These are phyloP conservation scores for Mionectes macconnelli DNA, from an alignment of 2,113 vertebrate species.

Conservation along the genomic window DNA sequence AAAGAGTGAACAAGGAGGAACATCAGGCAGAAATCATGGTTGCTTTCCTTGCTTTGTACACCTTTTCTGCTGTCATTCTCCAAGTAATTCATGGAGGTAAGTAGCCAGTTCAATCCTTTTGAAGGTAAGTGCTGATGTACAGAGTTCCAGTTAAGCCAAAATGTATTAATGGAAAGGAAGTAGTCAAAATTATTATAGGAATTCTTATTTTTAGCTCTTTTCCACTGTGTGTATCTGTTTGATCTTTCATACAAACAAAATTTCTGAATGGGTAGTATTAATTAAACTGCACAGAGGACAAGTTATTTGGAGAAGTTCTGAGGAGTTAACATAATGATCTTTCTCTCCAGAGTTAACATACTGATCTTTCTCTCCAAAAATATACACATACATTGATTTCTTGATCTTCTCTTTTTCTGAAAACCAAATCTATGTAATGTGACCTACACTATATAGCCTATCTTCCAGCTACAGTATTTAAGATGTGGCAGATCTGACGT, in stretches of 20 bases:
- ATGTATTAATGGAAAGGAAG: neutral
- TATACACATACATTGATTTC: neutral
- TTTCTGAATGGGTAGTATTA: neutral
- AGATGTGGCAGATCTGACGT: neutral
- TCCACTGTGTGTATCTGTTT: neutral
- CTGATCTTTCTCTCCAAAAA: neutral
- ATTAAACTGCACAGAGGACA: neutral
- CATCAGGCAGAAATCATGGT: conserved; percentile 47
- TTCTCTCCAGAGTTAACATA: neutral
- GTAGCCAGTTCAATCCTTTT: neutral
- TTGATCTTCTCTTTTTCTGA: neutral
- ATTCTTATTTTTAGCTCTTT: neutral
- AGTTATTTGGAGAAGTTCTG: neutral
- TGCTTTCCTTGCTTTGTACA: neutral
- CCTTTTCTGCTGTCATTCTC: neutral
- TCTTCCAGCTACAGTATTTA: neutral
- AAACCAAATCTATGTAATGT: neutral
- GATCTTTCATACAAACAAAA: neutral
- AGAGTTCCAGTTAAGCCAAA: neutral
- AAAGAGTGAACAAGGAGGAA: neutral
- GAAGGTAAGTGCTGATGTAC: neutral
- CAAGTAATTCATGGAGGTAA: conserved; percentile 63
- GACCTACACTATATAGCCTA: neutral
- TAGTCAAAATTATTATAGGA: neutral
- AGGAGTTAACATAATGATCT: neutral